phyloP scores from a whole-genome alignment of 2,113 vertebrate genomes.

The Lepus europaeus region DNA sequence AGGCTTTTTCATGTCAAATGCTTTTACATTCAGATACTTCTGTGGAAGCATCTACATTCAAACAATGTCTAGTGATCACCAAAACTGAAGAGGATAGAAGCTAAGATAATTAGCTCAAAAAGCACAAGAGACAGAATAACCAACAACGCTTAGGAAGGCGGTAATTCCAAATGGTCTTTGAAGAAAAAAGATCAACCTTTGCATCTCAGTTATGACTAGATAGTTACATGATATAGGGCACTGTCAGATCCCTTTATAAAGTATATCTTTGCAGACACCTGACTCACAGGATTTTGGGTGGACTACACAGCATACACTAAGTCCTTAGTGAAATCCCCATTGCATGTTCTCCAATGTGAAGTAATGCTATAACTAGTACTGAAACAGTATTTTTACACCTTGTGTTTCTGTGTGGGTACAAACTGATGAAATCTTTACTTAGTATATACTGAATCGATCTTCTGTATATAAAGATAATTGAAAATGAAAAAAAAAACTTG shows the following conservation, averaged over 20 bases:
- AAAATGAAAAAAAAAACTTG: no score
- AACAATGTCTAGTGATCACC: neutral
- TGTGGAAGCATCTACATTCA: neutral
- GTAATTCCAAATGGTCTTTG: neutral
- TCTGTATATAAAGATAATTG: no score
- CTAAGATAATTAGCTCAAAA: neutral
- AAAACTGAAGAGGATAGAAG: neutral
- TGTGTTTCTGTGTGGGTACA: no score
- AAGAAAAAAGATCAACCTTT: neutral
- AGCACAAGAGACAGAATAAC: neutral
- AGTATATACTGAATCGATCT: no score
- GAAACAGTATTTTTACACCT: no score
- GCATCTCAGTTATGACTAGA: neutral
- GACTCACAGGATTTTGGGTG: neutral
- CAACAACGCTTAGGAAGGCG: neutral
- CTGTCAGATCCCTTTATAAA: neutral
- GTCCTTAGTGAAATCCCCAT: neutral
- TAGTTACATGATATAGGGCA: neutral
- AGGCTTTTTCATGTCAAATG: neutral
- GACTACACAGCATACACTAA: neutral
- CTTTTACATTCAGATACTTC: neutral
- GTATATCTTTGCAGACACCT: neutral
- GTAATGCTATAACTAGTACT: no score
- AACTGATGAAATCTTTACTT: no score
- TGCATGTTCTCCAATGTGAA: no score